A percentile compares a stretch with the other conserved stretches of the same genome.
phyloP scores from a whole-genome alignment of 2,888 invertebrate genomes.

The Protophormia terraenovae region DNA sequence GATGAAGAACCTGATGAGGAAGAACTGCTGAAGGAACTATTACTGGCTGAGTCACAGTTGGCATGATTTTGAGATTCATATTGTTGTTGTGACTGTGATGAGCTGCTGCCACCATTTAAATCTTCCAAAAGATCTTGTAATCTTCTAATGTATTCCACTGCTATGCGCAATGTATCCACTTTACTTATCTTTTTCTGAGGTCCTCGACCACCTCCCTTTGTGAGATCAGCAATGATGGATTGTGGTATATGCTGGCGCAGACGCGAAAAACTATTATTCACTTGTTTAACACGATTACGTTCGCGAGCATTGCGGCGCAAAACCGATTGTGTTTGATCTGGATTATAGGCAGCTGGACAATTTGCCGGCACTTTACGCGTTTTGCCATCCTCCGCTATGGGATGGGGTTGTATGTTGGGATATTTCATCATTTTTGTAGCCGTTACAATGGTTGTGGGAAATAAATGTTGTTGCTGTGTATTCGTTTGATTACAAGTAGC shows the following conservation, averaged over 20 bases:
- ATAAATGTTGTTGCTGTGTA: slow-evolving; percentile 66
- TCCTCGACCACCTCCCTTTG: slow-evolving; percentile 86
- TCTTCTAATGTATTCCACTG: slow-evolving; percentile 94
- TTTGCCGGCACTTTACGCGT: slow-evolving; percentile 84
- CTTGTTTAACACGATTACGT: slow-evolving; percentile 96
- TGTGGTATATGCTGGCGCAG: slow-evolving; percentile 94
- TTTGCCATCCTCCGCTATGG: slow-evolving; percentile 87
- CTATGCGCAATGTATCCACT: slow-evolving; percentile 93
- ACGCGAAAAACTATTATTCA: slow-evolving; percentile 96
- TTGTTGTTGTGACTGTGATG: slow-evolving; percentile 23
- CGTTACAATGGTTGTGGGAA: slow-evolving; percentile 70
- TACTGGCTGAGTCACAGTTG: slow-evolving; percentile 82
- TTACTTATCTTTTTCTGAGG: slow-evolving; percentile 92
- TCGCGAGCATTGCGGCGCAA: slow-evolving; percentile 96
- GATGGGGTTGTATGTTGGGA: slow-evolving; percentile 84
- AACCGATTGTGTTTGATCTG: slow-evolving; percentile 91
- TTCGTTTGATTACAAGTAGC: slow-evolving; percentile 70
- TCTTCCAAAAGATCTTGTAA: slow-evolving; percentile 87
- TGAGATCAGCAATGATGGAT: slow-evolving; percentile 87
- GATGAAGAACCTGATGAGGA: slow-evolving; percentile 45
- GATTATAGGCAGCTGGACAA: slow-evolving; percentile 72
- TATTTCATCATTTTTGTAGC: slow-evolving; percentile 75
- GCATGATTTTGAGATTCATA: slow-evolving; percentile 74
- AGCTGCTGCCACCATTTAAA: slow-evolving; percentile 70
- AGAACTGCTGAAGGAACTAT: slow-evolving; percentile 71